phyloP scores from a whole-genome alignment of 2,797 vertebrate genomes.

The Lacerta viridis region DNA sequence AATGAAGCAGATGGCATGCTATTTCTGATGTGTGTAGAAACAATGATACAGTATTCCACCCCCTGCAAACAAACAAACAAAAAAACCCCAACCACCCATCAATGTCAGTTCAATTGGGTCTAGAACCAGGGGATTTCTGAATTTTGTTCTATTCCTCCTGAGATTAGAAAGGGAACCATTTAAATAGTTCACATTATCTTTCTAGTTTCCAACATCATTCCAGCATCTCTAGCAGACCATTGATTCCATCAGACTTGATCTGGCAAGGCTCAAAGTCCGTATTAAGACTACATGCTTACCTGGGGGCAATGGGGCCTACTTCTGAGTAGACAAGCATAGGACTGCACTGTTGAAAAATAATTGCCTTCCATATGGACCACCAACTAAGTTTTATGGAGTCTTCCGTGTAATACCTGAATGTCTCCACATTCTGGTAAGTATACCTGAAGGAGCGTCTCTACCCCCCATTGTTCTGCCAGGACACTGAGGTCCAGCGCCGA shows the following conservation, averaged over 20 bases:
- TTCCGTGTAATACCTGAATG: too few relatives aligned
- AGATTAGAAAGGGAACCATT: too few relatives aligned
- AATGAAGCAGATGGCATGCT: slow-evolving; percentile 46
- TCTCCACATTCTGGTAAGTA: too few relatives aligned
- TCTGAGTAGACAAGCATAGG: too few relatives aligned
- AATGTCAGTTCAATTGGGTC: neutral
- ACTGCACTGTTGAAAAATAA: too few relatives aligned
- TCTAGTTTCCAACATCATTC: neutral
- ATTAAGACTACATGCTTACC: neutral
- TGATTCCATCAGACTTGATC: neutral
- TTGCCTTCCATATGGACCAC: too few relatives aligned
- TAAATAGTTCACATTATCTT: neutral
- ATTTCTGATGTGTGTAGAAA: slow-evolving; percentile 1
- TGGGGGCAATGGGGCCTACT: too few relatives aligned
- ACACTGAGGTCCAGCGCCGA: too few relatives aligned
- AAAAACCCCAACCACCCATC: neutral
- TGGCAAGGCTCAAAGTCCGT: neutral
- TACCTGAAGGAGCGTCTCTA: too few relatives aligned
- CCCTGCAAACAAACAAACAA: neutral
- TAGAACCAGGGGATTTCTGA: neutral
- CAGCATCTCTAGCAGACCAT: neutral
- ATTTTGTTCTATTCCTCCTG: neutral
- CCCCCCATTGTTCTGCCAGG: too few relatives aligned
- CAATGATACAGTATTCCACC: neutral
- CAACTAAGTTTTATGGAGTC: too few relatives aligned